Base-by-base conservation (phyloP, 2,888 invertebrate species). In the Auanema sp. region DNA sequence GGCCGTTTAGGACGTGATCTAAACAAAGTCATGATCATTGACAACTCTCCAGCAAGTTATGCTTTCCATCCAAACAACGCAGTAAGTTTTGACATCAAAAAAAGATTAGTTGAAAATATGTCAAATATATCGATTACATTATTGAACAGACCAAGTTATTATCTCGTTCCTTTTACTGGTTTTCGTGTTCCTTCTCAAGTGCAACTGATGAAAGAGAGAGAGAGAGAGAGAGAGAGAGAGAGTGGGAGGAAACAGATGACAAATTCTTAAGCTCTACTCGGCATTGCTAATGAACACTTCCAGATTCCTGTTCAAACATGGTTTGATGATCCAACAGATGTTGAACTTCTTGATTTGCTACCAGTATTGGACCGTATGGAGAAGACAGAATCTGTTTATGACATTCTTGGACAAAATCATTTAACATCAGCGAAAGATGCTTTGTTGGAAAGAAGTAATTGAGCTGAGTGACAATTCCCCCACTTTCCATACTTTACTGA, bases 51-150 rank as follows among this genome's bases (percentile, higher is more conserved):
- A 83, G 96, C 96, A 84, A 95, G 95, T 77, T 98, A 99, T 87
- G 94, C 97, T 88, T 99, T 99, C 91, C 98, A 98, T 89, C 97
- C 97, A 84, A 95, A 97, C 86, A 98, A 98, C 88, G 97, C 97
- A 86, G 96, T 98, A 87, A 90, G 92, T 60, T 60, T 47, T n/a
- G 16, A 23, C 14, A 24, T 60, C 23, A 55, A 25, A 14, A 12
- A 53, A 8, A 23, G n/a, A 0, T 24, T 23, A 10, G 10, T 14
- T 8, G 16, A 25, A 40, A 5, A 14, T 21, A 59, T n/a, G 16
- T 58, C 16, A 8, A 12, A 23, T 6, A 25, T 24, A 11, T 16
- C 14, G 24, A 14, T 18, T 53, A 24, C 23, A 12, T 8, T 3
- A 47, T n/a, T 50, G 14, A 16, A 14, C 51, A 50, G 24, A 50